Base-by-base conservation (phyloP, 2,888 invertebrate genomes). In the Pasiphila rectangulata region DNA sequence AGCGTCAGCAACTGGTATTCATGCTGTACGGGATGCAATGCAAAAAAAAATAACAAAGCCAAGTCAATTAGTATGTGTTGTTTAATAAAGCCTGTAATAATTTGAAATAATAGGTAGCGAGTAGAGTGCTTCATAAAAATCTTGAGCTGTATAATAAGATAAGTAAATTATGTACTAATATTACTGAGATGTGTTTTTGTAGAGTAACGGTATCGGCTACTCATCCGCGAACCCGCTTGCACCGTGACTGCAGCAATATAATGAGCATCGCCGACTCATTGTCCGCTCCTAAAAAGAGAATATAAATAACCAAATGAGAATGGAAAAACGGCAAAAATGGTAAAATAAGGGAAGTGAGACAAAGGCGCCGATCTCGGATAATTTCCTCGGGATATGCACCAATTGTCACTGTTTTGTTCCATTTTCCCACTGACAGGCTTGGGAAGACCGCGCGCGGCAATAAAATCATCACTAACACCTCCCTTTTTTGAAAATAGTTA, bases 221-320 rank as follows among this genome's bases (percentile, higher is more conserved):
- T 17, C n/a, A 32, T 10, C 4, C 10, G n/a, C 3, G 4, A n/a
- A 30, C 21, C 34, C 13, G 39, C 23, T 39, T 39, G n/a, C 32
- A 9, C 3, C 15, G 5, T 23, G 23, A 48, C 43, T 71, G 68
- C 75, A 65, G 67, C 78, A 77, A 77, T 80, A 86, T 87, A 88
- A 87, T 86, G 87, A 87, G 87, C 80, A 50, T 54, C 57, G 56
- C 55, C 63, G 50, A 52, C 72, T 76, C 74, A 75, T 76, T 78
- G 79, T 80, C 69, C 72, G 63, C 59, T 61, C 69, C 75, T 79
- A 84, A 85, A 85, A 84, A 82, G 82, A 79, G 72, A 71, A 85
- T 72, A 87, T 85, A 87, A 86, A 87, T 87, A 87, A 85, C 84
- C 87, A 88, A 88, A 87, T 88, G 87, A 85, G 87, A 84, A 83